A percentile compares a stretch with the other conserved stretches of the same genome.
Conservation (phyloP, 2,113 vertebrate species). For the Syngnathus floridae region DNA sequence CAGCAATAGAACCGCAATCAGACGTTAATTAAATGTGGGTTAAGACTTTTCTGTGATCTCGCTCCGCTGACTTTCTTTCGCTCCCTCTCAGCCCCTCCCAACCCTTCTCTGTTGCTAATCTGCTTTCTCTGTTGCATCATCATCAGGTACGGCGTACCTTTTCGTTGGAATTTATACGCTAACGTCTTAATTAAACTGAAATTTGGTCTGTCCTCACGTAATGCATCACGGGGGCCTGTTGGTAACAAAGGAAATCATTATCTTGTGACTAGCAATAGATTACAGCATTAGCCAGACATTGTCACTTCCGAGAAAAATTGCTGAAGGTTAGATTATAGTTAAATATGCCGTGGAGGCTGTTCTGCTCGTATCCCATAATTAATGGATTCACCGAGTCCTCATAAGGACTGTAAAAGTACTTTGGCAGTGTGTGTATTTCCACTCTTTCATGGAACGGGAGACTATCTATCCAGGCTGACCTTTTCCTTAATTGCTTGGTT, state of each 20-base stretch:
- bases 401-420: slow-evolving; percentile 28
- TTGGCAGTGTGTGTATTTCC: slow-evolving; percentile 1
- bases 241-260: neutral
- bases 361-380: slow-evolving; percentile 9
- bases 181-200: neutral
- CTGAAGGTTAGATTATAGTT: slow-evolving; percentile 6
- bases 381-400: slow-evolving; percentile 21
- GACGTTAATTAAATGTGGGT: slow-evolving; percentile 65
- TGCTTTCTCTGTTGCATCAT: slow-evolving; percentile 18
- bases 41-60: slow-evolving; percentile 65
- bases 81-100: slow-evolving; percentile 18
- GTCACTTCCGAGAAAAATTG: neutral
- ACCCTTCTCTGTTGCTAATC: slow-evolving; percentile 17
- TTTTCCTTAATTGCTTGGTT: slow-evolving; percentile 73
- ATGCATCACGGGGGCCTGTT: neutral
- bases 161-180: neutral
- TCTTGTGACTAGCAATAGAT: neutral
- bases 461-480: slow-evolving; percentile 65
- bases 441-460: slow-evolving; percentile 52
- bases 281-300: neutral
- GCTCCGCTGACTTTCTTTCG: slow-evolving; percentile 49
- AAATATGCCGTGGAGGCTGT: neutral
- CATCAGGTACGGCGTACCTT: neutral
- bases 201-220: slow-evolving; percentile 25
- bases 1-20: slow-evolving; percentile 64